These are phyloP conservation scores for Muntiacus muntjak DNA, from an alignment of 2,113 vertebrate species.

Conservation along the genomic window DNA sequence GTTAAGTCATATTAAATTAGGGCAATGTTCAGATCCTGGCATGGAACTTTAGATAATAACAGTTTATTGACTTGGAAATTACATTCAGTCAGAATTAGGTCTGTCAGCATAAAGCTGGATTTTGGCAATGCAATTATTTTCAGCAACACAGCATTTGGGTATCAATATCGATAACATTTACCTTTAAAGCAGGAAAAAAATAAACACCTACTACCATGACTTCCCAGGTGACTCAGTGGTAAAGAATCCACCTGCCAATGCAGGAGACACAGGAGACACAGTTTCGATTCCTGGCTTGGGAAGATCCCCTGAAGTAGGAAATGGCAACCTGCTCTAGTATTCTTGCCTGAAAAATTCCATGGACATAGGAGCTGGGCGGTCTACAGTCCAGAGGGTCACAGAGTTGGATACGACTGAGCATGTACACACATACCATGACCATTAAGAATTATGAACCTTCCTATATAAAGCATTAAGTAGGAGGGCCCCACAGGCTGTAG, in stretches of 20 bases:
- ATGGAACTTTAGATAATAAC: conserved; percentile 60
- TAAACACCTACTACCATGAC: background rate
- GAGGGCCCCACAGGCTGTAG: too few relatives aligned
- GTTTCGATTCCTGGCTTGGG: background rate
- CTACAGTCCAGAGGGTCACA: background rate
- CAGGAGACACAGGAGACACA: background rate
- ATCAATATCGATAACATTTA: conserved; percentile 61
- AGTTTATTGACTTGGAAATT: conserved; percentile 55
- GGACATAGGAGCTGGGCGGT: background rate
- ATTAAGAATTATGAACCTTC: background rate
- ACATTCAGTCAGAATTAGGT: conserved; percentile 34
- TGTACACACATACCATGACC: background rate
- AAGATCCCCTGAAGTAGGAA: background rate
- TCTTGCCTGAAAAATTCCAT: background rate
- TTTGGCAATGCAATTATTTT: conserved; percentile 49
- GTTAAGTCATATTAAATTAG: conserved; percentile 52
- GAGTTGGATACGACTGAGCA: background rate
- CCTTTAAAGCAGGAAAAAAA: conserved; percentile 51
- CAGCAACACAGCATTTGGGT: conserved; percentile 34
- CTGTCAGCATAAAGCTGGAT: conserved; percentile 50
- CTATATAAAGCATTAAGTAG: background rate
- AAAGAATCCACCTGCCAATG: background rate
- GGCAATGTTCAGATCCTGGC: conserved; percentile 36
- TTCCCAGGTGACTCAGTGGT: background rate
- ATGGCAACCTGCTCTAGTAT: background rate